Evolutionary conservation across 2,797 vertebrate genomes (phyloP), one percentile per base, ranked within the genome.

Genomic region (Pseudocheirus occidentalis): DNA sequence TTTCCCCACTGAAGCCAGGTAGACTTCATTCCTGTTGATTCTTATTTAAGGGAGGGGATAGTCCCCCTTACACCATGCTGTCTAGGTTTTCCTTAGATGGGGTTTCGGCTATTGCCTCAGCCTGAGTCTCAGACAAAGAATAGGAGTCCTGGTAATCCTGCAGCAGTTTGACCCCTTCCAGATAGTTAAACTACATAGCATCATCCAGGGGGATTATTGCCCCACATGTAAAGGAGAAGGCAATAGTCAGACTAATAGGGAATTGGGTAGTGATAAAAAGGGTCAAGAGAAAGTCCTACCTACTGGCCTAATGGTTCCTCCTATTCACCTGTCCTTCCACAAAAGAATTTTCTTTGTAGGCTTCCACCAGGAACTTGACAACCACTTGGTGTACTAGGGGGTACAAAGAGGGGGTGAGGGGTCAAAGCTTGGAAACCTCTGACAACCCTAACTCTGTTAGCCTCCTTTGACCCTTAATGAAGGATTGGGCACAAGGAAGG

Each of bases 331-430:
- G 98, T 99, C 99, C 96, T 99, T 99, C 98, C 90, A 98, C 98
- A 95, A 99, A 99, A 13, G 99, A 99, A 97, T 99, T 98, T 24
- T 99, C 99, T 98, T 98, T 99, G 98, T 99, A 99, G 90, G 98
- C 98, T 95, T 99, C 98, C 13, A 99, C 99, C 21, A 99, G 98
- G 97, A 99, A 99, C 90, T 96, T 98, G 95, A 99, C 99, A n/a
- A 99, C 99, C 46, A 99, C 99, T 13, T 96, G 95, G 89, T 99
- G 99, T 97, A 99, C 99, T 99, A 97, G 95, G 62, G 62, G 96
- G 97, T 91, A 96, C 0, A 95, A 96, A 96, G 95, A 93, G 40
- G 92, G 10, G 53, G 53, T 54, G 53, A 54, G 53, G 53, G 53
- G 59, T 27, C 1, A 53, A 62, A 28, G 94, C 21, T 53, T 94